These are phyloP conservation scores for Sminthurides aquaticus DNA, from an alignment of 2,888 invertebrate species.

Conservation along the genomic window DNA sequence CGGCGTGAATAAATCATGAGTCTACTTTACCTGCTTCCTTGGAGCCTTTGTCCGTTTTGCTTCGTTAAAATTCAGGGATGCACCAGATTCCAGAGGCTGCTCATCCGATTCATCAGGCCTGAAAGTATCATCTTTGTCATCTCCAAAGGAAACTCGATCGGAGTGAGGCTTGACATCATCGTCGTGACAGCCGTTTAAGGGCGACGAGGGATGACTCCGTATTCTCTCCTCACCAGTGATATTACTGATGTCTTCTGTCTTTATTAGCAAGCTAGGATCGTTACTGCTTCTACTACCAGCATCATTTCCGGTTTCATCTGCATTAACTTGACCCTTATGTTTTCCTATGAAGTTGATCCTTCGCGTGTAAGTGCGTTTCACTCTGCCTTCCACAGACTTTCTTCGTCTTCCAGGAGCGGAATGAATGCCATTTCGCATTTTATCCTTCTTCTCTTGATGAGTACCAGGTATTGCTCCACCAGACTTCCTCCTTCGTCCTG, in stretches of 20 bases:
- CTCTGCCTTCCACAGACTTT: neutral
- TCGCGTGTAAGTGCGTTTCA: slow-evolving; percentile 21
- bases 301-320: neutral
- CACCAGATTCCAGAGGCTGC: neutral
- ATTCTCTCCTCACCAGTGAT: neutral
- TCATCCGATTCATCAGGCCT: neutral
- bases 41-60: slow-evolving; percentile 29
- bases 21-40: slow-evolving; percentile 34
- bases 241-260: neutral
- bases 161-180: neutral
- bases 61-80: slow-evolving; percentile 16
- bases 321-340: neutral
- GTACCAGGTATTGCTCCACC: slow-evolving; percentile 28
- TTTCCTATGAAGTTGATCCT: slow-evolving; percentile 3
- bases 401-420: neutral
- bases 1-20: neutral
- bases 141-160: neutral
- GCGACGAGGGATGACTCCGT: neutral
- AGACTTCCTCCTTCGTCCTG: slow-evolving; percentile 28
- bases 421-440: neutral
- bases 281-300: neutral
- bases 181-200: neutral
- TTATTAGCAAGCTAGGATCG: neutral
- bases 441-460: slow-evolving; percentile 6
- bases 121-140: neutral